These are phyloP conservation scores for Myotis vivesi DNA, from an alignment of 2,797 vertebrate species.

Conservation along the genomic window DNA sequence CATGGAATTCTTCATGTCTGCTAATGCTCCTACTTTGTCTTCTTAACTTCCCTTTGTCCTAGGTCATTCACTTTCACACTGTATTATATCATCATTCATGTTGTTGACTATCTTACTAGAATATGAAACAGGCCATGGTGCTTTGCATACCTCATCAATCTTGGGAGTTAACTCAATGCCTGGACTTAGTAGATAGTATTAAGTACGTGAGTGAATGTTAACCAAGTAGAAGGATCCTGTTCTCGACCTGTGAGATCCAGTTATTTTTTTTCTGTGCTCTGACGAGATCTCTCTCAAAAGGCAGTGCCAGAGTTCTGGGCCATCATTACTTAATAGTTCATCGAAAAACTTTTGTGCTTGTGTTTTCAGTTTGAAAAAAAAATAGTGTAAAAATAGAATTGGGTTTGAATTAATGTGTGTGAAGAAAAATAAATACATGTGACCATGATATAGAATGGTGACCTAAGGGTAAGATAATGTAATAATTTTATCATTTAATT, in stretches of 20 bases:
- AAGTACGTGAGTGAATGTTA: background rate
- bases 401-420: background rate
- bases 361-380: background rate
- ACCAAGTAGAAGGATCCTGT: background rate
- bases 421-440: background rate
- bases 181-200: background rate
- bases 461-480: background rate
- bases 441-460: background rate
- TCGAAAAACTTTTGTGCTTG: background rate
- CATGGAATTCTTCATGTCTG: background rate
- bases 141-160: background rate
- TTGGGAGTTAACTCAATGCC: background rate
- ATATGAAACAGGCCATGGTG: background rate
- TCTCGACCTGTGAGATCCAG: background rate
- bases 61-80: background rate
- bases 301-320: background rate
- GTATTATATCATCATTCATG: background rate
- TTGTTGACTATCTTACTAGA: background rate
- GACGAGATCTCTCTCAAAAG: background rate
- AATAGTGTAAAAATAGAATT: background rate
- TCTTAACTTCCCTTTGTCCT: background rate
- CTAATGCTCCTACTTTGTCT: background rate
- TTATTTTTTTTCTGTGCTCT: background rate
- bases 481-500: conserved; percentile 1
- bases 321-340: background rate